Percentiles rank a stretch among this genome's conserved stretches.
Evolutionary conservation across 92 coral and sea anemone species (phyloP).

Genomic region (Blastomussa wellsi): DNA sequence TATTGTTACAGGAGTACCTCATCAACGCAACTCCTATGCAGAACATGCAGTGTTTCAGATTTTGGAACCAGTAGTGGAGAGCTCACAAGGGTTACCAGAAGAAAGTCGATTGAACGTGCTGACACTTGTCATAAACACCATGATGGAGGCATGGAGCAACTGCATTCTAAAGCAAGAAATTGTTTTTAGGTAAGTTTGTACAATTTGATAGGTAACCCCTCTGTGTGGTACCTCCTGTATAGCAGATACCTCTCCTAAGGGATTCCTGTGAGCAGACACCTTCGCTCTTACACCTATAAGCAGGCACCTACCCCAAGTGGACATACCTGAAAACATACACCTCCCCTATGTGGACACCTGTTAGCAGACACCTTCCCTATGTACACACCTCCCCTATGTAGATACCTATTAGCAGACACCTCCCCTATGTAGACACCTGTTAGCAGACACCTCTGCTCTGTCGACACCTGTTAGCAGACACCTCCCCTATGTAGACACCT

Average conservation of each 20-base stretch:
- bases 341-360: background rate
- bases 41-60: constrained; percentile 88
- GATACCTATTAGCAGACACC: too few relatives aligned
- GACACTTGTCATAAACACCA: constrained; percentile 68
- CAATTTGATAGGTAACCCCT: too few relatives aligned
- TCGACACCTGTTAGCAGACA: too few relatives aligned
- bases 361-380: background rate
- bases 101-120: constrained; percentile 66
- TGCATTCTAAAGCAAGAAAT: constrained; percentile 86
- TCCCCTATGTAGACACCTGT: too few relatives aligned
- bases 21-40: constrained; percentile 77
- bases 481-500: too few relatives aligned
- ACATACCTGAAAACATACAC: background rate
- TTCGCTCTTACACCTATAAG: background rate
- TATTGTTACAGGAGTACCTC: constrained; percentile 66
- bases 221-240: too few relatives aligned
- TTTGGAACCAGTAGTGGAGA: constrained; percentile 81
- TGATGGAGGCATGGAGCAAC: constrained; percentile 97
- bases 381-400: too few relatives aligned
- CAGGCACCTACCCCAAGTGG: too few relatives aligned
- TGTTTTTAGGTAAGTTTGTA: constrained; percentile 74
- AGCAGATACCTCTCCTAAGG: background rate
- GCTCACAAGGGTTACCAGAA: constrained; percentile 60
- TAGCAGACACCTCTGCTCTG: too few relatives aligned
- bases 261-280: background rate